phyloP scores from a whole-genome alignment of 2,888 invertebrate genomes.

The Stomorhina lunata region DNA sequence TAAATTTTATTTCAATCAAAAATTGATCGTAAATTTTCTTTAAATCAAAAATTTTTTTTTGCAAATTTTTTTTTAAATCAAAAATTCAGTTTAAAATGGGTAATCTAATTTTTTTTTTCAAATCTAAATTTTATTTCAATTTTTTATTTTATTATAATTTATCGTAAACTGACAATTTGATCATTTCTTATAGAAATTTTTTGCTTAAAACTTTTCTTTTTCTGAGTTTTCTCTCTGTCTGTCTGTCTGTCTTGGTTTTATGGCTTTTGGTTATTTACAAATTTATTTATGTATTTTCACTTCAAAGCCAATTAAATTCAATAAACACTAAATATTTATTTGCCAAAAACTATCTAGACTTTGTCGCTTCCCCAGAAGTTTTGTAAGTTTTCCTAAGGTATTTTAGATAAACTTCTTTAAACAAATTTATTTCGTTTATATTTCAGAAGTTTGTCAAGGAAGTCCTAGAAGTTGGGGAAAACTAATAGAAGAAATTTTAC shows the following conservation, averaged over 20 bases:
- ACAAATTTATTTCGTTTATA: constrained; percentile 45
- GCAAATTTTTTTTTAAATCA: no score
- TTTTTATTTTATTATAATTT: no score
- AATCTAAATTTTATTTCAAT: not conserved
- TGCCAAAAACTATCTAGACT: constrained; percentile 61
- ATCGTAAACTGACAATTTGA: no score
- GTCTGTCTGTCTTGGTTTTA: not conserved
- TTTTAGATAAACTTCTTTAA: constrained; percentile 22
- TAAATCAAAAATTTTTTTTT: no score
- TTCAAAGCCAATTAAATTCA: constrained; percentile 68
- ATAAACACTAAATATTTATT: constrained; percentile 63
- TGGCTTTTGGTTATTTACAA: constrained; percentile 9
- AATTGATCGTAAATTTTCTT: no score
- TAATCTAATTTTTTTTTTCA: no score
- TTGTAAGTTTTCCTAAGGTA: constrained; percentile 39
- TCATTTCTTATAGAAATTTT: no score
- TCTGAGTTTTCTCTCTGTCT: not conserved
- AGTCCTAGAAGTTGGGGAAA: constrained; percentile 50
- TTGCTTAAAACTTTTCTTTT: not conserved
- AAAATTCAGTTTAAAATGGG: no score
- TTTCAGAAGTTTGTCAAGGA: constrained; percentile 44
- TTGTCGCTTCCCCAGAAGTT: constrained; percentile 39
- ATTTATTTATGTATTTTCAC: constrained; percentile 42
- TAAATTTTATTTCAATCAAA: no score
- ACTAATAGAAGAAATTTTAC: not conserved